Evolutionary conservation across 2,113 vertebrate genomes (phyloP).

Genomic region (Chaetura pelagica): DNA sequence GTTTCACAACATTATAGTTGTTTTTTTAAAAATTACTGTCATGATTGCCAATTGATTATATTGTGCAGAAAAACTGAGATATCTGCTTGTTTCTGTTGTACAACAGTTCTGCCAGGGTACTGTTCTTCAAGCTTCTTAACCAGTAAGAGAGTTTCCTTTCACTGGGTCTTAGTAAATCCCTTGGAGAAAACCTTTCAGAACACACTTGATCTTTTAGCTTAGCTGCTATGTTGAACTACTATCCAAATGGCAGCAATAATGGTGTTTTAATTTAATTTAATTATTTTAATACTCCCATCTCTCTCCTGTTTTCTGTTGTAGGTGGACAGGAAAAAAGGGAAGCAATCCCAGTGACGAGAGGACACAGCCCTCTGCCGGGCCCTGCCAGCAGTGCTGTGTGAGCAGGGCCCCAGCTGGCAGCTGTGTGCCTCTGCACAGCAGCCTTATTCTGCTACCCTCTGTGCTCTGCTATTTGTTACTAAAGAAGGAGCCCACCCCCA

Average conservation of each 20-base stretch:
- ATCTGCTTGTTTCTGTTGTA: not conserved
- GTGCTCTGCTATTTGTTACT: not conserved
- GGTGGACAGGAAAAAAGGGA: not conserved
- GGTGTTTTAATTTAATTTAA: too few species aligned
- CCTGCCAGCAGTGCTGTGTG: not conserved
- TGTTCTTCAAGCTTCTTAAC: not conserved
- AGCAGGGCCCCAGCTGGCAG: not conserved
- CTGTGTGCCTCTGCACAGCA: not conserved
- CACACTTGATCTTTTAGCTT: not conserved
- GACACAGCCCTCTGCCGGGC: not conserved
- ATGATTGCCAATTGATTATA: not conserved
- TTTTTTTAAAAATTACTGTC: not conserved
- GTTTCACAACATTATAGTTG: not conserved
- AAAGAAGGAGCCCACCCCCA: not conserved
- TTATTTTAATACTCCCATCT: rapidly evolving
- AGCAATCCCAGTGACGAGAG: not conserved
- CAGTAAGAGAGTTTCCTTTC: not conserved
- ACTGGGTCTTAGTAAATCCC: not conserved
- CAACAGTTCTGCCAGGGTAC: not conserved
- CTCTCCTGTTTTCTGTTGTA: not conserved
- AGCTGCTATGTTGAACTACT: not conserved
- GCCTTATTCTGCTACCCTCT: rapidly evolving
- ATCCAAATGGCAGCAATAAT: not conserved
- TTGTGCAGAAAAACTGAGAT: not conserved
- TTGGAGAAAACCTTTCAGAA: not conserved